Evolutionary conservation across 2,888 invertebrate genomes (phyloP).

Genomic region (Limnephilus rhombicus): DNA sequence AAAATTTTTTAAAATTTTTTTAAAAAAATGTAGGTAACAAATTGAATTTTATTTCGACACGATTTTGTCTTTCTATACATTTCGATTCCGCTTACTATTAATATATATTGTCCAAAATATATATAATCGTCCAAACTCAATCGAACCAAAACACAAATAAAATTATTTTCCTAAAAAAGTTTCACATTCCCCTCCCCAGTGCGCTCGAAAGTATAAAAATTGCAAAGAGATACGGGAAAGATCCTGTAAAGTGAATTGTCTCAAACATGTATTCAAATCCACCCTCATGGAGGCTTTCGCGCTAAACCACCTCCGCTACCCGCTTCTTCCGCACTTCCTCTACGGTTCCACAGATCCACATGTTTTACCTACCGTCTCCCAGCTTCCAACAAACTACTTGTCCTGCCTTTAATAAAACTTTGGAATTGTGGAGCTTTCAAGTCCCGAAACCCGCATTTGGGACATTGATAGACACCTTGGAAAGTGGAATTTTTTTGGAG

Average conservation of each 20-base stretch:
- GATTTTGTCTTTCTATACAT: too few relatives aligned
- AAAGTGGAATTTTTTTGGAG: neutral
- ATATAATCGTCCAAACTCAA: too few relatives aligned
- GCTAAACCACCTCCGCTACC: conserved; percentile 1
- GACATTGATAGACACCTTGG: conserved; percentile 1
- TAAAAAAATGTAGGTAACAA: too few relatives aligned
- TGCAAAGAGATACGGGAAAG: conserved; percentile 43
- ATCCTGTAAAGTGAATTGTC: conserved; percentile 60
- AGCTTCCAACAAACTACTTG: neutral
- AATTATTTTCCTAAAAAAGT: neutral
- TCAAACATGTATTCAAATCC: conserved; percentile 55
- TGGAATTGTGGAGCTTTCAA: neutral
- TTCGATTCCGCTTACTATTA: too few relatives aligned
- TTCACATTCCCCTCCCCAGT: neutral
- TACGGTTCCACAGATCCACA: neutral
- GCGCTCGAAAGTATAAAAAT: conserved; percentile 34
- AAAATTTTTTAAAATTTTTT: too few relatives aligned
- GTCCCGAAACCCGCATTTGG: neutral
- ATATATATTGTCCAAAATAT: too few relatives aligned
- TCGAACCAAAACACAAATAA: too few relatives aligned
- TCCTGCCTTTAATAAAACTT: conserved; percentile 1
- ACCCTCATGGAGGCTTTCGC: conserved; percentile 6
- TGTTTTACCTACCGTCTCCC: neutral
- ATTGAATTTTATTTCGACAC: too few relatives aligned
- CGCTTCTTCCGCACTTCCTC: neutral